These are phyloP conservation scores for Dasyprocta punctata DNA, from an alignment of 2,113 vertebrate species.

Conservation along the genomic window DNA sequence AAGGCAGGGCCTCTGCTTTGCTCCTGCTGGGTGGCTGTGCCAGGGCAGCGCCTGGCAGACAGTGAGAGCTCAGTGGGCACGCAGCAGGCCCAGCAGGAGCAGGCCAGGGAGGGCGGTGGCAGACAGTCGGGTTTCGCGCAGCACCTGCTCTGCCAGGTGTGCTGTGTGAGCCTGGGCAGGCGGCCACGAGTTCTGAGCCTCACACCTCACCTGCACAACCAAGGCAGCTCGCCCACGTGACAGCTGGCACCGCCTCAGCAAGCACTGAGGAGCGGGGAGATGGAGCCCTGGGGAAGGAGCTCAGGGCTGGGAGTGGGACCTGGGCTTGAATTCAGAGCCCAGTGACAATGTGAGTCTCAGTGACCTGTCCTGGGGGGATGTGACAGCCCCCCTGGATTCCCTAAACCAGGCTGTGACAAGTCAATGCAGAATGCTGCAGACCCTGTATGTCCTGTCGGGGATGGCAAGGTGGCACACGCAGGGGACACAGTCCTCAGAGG, in stretches of 20 bases:
- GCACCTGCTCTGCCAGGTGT: no score
- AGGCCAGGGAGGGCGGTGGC: background rate
- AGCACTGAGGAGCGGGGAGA: background rate
- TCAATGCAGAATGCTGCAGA: fast-evolving
- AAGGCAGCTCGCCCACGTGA: background rate
- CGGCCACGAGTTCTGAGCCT: no score
- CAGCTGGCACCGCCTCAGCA: fast-evolving
- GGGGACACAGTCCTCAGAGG: background rate
- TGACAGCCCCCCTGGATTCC: background rate
- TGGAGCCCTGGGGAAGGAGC: no score
- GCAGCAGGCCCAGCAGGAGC: fast-evolving
- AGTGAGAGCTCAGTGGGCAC: fast-evolving
- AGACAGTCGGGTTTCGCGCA: background rate
- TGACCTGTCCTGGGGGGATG: background rate
- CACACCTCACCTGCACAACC: background rate
- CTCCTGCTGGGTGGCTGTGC: background rate
- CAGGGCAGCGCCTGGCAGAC: background rate
- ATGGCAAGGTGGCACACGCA: no score
- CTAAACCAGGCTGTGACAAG: background rate
- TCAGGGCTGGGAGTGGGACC: background rate
- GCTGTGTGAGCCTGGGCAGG: no score
- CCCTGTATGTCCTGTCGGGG: background rate
- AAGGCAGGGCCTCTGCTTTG: background rate
- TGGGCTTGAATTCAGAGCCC: background rate
- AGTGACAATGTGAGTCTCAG: background rate